A percentile compares a stretch with the other conserved stretches of the same genome.
phyloP scores from a whole-genome alignment of 2,888 invertebrate species.

The Hemicrepidius hirtus region DNA sequence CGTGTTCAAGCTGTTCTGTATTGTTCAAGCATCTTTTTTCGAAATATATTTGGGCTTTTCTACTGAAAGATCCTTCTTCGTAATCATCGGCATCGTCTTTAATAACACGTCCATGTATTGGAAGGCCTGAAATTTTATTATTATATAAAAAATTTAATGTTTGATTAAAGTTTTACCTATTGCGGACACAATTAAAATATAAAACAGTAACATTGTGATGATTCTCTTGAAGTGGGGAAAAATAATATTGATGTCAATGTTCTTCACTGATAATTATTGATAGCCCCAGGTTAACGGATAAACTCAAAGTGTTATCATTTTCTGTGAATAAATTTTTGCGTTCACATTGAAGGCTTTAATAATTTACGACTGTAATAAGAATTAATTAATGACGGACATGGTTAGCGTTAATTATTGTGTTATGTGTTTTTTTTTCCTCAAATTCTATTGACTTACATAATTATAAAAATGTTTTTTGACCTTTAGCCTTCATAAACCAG shows the following conservation, averaged over 20 bases:
- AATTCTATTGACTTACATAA: not conserved
- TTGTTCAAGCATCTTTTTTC: not conserved
- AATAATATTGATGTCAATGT: not conserved
- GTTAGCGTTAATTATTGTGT: too few species aligned
- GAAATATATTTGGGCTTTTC: not conserved
- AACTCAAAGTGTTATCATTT: too few species aligned
- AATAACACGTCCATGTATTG: not conserved
- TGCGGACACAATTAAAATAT: not conserved
- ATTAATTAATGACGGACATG: too few species aligned
- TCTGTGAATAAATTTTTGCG: too few species aligned
- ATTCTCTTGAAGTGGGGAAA: not conserved
- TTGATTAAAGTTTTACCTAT: not conserved
- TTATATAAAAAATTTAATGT: not conserved
- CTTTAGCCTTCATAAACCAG: slow-evolving; percentile 6
- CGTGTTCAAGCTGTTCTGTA: not conserved
- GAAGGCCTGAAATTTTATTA: not conserved
- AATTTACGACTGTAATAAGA: too few species aligned
- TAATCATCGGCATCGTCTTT: not conserved
- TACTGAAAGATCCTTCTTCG: not conserved
- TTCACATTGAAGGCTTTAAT: too few species aligned
- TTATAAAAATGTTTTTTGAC: slow-evolving; percentile 1
- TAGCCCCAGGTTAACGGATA: too few species aligned
- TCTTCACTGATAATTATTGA: too few species aligned
- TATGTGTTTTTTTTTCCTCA: too few species aligned
- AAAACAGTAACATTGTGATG: not conserved